phyloP scores from a whole-genome alignment of 2,113 vertebrate genomes.

The Chaetura pelagica region DNA sequence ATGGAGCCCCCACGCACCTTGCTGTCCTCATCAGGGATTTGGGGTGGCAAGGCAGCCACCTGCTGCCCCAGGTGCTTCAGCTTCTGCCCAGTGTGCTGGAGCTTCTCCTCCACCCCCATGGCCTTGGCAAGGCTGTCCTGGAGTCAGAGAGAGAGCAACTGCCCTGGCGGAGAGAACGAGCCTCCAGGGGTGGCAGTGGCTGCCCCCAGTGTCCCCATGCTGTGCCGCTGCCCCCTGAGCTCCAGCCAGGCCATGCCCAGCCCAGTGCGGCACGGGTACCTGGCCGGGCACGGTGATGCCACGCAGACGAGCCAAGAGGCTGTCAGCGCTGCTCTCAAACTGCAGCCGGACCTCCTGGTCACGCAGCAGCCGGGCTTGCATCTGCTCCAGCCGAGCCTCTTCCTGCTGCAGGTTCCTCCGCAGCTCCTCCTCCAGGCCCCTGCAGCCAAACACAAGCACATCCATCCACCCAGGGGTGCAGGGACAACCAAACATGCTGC shows the following conservation, averaged over 20 bases:
- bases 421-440: too few species aligned
- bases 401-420: too few species aligned
- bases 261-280: rapidly evolving
- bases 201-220: rapidly evolving
- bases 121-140: rapidly evolving
- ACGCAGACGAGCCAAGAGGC: not conserved
- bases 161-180: rapidly evolving
- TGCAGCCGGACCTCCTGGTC: not conserved
- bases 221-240: not conserved
- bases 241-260: rapidly evolving
- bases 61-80: not conserved
- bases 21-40: rapidly evolving
- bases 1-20: rapidly evolving
- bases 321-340: not conserved
- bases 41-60: not conserved
- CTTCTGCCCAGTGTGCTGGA: not conserved
- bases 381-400: too few species aligned
- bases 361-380: too few species aligned
- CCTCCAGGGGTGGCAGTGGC: not conserved
- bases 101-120: not conserved
- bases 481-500: too few species aligned
- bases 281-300: not conserved
- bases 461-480: too few species aligned
- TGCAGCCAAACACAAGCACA: too few species aligned
- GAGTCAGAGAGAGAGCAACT: too few species aligned